Evolutionary conservation across 2,888 invertebrate species (phyloP).

Genomic region (Acrobasis repandana): DNA sequence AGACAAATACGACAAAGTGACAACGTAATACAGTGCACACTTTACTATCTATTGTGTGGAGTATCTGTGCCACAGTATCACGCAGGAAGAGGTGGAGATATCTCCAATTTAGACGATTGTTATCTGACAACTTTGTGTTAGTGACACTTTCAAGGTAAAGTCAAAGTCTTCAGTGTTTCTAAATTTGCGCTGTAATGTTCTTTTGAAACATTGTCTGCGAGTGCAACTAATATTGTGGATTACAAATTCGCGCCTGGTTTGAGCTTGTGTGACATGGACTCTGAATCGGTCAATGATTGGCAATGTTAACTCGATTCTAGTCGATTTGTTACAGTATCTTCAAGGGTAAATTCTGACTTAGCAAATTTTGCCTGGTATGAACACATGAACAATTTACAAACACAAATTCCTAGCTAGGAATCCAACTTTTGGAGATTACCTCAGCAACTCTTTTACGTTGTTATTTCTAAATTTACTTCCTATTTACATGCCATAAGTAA

Average conservation of each 20-base stretch:
- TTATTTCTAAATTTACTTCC: too few relatives aligned
- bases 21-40: constrained; percentile 14
- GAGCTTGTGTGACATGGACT: not conserved
- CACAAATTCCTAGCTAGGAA: too few relatives aligned
- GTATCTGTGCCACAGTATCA: constrained; percentile 13
- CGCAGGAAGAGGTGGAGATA: constrained; percentile 16
- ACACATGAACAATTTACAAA: too few relatives aligned
- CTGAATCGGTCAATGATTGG: not conserved
- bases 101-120: constrained; percentile 6
- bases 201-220: not conserved
- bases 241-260: not conserved
- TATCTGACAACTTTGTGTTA: not conserved
- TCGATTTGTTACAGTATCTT: not conserved
- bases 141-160: constrained; percentile 6
- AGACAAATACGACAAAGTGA: constrained; percentile 16
- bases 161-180: not conserved
- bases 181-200: not conserved
- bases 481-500: too few relatives aligned
- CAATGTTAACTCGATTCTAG: not conserved
- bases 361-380: too few relatives aligned
- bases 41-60: constrained; percentile 13
- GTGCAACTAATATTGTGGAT: not conserved
- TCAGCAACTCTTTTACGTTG: too few relatives aligned
- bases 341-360: not conserved
- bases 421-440: too few relatives aligned